Evolutionary conservation across 2,888 invertebrate genomes (phyloP).

Genomic region (Anthoptus insignis): DNA sequence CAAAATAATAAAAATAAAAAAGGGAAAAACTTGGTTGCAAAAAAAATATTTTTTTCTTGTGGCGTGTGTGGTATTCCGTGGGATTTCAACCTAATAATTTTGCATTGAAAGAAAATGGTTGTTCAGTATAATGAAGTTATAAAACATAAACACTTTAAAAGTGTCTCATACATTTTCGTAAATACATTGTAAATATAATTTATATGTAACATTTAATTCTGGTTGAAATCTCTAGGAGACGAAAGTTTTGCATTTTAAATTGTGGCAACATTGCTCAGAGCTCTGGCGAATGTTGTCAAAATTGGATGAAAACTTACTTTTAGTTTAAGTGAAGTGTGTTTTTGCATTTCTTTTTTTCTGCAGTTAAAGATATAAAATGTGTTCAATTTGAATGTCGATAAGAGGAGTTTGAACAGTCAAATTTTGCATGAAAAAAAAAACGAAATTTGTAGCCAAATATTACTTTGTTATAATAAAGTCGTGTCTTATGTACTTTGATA

Average conservation of each 20-base stretch:
- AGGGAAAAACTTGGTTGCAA: conserved; percentile 5
- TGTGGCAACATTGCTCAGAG: background rate
- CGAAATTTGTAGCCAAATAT: background rate
- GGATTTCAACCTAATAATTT: background rate
- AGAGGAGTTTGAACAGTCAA: background rate
- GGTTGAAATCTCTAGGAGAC: background rate
- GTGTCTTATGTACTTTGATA: background rate
- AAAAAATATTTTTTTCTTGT: conserved; percentile 3
- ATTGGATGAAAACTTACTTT: background rate
- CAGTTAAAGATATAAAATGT: background rate
- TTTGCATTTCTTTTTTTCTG: conserved; percentile 4
- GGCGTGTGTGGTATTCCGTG: background rate
- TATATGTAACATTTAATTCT: background rate
- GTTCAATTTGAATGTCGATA: background rate
- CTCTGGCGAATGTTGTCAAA: background rate
- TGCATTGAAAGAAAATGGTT: too few relatives aligned
- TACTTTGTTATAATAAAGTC: background rate
- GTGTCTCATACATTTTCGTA: background rate
- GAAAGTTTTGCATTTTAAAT: background rate
- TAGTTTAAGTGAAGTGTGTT: conserved; percentile 6
- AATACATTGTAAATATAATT: background rate
- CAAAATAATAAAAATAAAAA: conserved; percentile 3
- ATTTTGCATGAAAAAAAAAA: background rate
- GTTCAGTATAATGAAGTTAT: too few relatives aligned
- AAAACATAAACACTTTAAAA: too few relatives aligned